phyloP scores from a whole-genome alignment of 1,140 invertebrate species.

The Archivesica marissinica region DNA sequence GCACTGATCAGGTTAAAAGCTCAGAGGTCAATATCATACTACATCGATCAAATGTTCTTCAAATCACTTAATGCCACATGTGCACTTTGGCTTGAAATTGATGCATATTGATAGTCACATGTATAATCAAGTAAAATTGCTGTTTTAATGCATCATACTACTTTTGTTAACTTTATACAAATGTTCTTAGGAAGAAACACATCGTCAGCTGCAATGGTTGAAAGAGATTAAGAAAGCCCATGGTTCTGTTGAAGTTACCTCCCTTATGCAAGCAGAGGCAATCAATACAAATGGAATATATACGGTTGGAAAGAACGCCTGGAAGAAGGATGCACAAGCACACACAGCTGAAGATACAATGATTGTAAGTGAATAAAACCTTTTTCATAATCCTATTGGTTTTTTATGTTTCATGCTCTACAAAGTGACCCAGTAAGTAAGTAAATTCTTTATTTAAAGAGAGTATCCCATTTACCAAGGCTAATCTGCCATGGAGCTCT shows the following conservation, averaged over 20 bases:
- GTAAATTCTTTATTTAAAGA: too few species aligned
- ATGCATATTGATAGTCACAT: not conserved
- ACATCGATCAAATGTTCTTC: too few species aligned
- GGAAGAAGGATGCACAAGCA: not conserved
- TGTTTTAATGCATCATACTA: too few species aligned
- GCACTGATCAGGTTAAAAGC: not conserved
- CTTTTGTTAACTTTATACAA: too few species aligned
- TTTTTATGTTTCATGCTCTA: not conserved
- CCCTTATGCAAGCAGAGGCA: constrained; percentile 75
- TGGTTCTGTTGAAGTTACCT: constrained; percentile 80
- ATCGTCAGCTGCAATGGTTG: constrained; percentile 75
- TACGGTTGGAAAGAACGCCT: constrained; percentile 65
- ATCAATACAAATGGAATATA: constrained; percentile 79
- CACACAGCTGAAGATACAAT: not conserved
- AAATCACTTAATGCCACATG: too few species aligned
- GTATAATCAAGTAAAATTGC: too few species aligned
- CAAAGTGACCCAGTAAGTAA: too few species aligned
- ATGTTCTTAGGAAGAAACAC: constrained; percentile 71
- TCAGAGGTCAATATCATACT: too few species aligned
- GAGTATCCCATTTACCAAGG: too few species aligned
- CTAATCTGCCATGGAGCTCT: too few species aligned
- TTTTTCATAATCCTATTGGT: not conserved
- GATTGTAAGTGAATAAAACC: not conserved
- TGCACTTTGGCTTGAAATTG: too few species aligned
- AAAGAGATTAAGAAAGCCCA: constrained; percentile 76